Conservation (phyloP, 2,888 invertebrate species). For the Acleris sparsana region DNA sequence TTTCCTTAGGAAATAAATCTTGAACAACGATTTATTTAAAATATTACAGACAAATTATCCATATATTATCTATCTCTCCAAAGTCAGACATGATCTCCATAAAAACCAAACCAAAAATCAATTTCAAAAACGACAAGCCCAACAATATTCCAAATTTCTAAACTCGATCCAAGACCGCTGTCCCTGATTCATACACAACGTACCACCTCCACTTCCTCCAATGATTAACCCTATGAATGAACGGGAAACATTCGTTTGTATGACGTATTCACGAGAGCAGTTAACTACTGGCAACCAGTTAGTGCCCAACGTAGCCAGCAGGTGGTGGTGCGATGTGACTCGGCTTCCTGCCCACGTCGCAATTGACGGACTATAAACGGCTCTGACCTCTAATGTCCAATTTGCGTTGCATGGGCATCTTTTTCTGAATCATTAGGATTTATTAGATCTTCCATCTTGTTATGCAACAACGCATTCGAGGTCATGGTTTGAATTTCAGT, state of each 20-base stretch:
- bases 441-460: too few relatives aligned
- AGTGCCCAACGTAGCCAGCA: conserved; percentile 19
- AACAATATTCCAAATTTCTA: too few relatives aligned
- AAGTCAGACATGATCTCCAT: too few relatives aligned
- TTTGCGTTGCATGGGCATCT: neutral
- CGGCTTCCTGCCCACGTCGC: conserved; percentile 24
- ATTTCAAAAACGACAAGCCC: too few relatives aligned
- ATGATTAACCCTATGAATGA: conserved; percentile 15
- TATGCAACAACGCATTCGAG: too few relatives aligned
- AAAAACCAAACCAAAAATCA: too few relatives aligned
- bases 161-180: neutral
- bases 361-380: conserved; percentile 24
- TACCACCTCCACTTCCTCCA: conserved; percentile 17
- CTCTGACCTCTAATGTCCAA: conserved; percentile 25
- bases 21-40: too few relatives aligned
- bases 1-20: too few relatives aligned
- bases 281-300: conserved; percentile 29
- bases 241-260: conserved; percentile 5
- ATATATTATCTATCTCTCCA: too few relatives aligned
- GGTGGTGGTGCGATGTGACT: conserved; percentile 9
- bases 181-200: neutral
- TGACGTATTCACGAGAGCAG: conserved; percentile 2
- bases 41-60: too few relatives aligned
- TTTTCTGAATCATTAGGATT: too few relatives aligned
- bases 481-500: too few relatives aligned